phyloP scores from a whole-genome alignment of 2,113 vertebrate species.

The Burhinus oedicnemus region DNA sequence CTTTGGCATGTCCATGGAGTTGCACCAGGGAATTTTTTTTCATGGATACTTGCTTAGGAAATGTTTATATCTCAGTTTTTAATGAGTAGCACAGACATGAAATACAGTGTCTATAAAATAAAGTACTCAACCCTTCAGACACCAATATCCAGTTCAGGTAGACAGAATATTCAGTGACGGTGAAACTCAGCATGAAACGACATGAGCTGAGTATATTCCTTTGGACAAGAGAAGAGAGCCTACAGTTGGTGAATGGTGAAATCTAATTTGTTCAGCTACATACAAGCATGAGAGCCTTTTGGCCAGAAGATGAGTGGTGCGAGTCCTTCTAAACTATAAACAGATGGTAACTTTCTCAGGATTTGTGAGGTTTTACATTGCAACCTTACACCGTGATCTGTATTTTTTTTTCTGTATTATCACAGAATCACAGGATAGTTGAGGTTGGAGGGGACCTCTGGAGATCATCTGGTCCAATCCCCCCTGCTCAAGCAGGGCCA shows the following conservation, averaged over 20 bases:
- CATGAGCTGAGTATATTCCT: neutral
- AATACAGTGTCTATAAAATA: neutral
- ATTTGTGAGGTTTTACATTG: conserved; percentile 13
- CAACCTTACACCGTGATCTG: neutral
- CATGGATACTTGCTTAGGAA: neutral
- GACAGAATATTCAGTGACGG: neutral
- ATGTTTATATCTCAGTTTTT: conserved; percentile 15
- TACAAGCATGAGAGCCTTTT: conserved; percentile 36
- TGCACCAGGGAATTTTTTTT: neutral
- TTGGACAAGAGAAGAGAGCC: neutral
- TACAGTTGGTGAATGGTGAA: neutral
- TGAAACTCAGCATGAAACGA: neutral
- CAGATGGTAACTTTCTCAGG: conserved; percentile 1
- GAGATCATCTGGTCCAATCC: neutral
- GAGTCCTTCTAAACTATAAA: conserved; percentile 13
- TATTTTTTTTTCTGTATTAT: neutral
- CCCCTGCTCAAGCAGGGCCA: neutral
- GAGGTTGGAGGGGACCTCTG: neutral
- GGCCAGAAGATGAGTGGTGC: neutral
- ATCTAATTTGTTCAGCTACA: conserved; percentile 21
- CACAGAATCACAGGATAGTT: neutral
- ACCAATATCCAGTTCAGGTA: neutral
- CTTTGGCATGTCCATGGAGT: neutral
- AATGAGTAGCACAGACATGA: neutral
- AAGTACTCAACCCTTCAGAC: neutral